Base-by-base conservation (phyloP, 2,888 invertebrate species). In the Beris chalybata region DNA sequence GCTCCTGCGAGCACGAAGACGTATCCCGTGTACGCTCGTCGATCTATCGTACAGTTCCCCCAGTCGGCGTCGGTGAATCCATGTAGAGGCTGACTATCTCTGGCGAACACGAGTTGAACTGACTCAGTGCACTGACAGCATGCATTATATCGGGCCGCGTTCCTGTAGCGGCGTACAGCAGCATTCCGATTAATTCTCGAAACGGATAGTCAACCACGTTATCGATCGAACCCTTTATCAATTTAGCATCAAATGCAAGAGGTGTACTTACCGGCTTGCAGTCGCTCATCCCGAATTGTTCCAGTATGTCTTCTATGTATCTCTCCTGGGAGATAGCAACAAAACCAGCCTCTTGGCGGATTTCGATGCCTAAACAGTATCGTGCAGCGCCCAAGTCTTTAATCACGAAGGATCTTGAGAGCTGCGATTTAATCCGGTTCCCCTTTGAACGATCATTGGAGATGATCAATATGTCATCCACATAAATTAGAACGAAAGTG, bases 331-430 rank as follows among this genome's bases (percentile, higher is more conserved):
- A 48, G 13, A 48, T n/a, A 15, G 13, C 4, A 6, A 48, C 11
- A 5, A 5, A 15, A 5, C 11, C 15, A 13, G 13, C 15, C 5
- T n/a, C 15, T 48, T 48, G 48, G 13, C 15, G n/a, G 4, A 48
- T 15, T 15, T 48, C 48, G 15, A 48, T 48, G 48, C 48, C 48
- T 11, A 48, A 15, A 11, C 15, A 48, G 15, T 48, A 48, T 13
- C 15, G n/a, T 48, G 15, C 48, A 11, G n/a, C 48, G n/a, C 48
- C 48, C 48, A 48, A 48, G 15, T 48, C 48, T 48, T 48, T 48
- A 5, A 48, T 15, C 4, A 13, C 48, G 11, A 48, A 48, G 5
- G 13, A 4, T 5, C 48, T 48, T 48, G 48, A 48, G 13, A 48
- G 15, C 11, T 48, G 5, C 13, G 5, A 6, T 48, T 11, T 48